These are phyloP conservation scores for Spialia ferax DNA, from an alignment of 2,888 invertebrate species.

Conservation along the genomic window DNA sequence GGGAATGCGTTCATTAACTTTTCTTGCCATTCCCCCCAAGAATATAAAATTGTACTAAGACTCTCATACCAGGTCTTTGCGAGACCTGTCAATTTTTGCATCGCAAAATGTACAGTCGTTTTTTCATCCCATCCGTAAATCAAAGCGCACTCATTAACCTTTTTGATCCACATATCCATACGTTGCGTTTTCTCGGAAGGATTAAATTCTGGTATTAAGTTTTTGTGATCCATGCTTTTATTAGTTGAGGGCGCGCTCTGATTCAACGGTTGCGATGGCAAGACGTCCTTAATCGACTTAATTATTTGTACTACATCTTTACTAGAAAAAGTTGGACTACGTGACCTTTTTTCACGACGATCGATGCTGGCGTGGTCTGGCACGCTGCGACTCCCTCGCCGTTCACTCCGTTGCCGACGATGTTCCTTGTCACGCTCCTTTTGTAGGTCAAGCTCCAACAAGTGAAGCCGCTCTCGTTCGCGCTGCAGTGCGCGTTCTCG, in stretches of 20 bases:
- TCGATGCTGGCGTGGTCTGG: neutral
- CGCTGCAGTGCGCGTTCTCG: no score
- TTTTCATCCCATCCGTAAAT: neutral
- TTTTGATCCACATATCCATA: neutral
- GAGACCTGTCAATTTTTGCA: neutral
- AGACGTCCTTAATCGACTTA: neutral
- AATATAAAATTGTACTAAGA: neutral
- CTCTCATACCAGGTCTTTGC: neutral
- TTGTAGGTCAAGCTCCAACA: no score
- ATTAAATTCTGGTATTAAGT: neutral
- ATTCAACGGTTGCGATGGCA: neutral
- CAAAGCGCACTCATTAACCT: neutral
- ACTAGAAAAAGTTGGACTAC: neutral
- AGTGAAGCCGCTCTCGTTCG: no score
- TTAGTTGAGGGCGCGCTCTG: neutral
- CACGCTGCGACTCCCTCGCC: neutral
- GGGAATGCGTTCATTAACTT: neutral
- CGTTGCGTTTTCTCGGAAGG: neutral
- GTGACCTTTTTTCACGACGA: neutral
- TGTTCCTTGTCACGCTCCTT: no score
- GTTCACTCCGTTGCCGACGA: neutral
- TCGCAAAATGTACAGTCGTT: neutral
- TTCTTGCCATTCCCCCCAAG: neutral
- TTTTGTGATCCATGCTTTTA: neutral
- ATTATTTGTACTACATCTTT: neutral